Conservation (phyloP, 2,113 vertebrate species). For the Gobio gobio region DNA sequence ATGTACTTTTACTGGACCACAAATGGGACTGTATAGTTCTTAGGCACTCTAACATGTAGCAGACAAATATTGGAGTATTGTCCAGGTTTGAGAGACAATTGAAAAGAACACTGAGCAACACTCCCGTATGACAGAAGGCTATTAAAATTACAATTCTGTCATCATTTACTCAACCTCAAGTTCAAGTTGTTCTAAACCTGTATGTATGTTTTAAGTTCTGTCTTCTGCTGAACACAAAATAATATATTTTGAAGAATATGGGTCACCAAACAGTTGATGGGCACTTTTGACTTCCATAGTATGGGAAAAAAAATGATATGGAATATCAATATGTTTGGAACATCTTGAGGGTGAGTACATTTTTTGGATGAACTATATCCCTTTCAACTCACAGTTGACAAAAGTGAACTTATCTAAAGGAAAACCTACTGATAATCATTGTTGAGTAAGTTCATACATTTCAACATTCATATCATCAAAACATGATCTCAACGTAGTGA, state of each 20-base stretch:
- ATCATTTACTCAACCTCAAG: too few relatives aligned
- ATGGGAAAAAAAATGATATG: too few relatives aligned
- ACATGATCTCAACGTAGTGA: background rate
- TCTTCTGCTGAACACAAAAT: too few relatives aligned
- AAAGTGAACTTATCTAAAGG: background rate
- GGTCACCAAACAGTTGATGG: too few relatives aligned
- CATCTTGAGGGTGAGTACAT: too few relatives aligned
- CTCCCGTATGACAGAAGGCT: background rate
- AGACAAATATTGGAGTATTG: background rate
- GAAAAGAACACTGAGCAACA: constrained; percentile 3
- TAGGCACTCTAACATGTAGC: background rate
- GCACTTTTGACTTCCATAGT: too few relatives aligned
- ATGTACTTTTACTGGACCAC: background rate
- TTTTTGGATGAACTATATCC: too few relatives aligned
- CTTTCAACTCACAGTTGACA: background rate
- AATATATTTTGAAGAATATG: too few relatives aligned
- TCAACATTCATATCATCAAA: background rate
- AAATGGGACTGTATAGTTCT: background rate
- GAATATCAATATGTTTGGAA: too few relatives aligned
- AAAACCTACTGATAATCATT: background rate
- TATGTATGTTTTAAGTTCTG: too few relatives aligned
- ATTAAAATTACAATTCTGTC: background rate
- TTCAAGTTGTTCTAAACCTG: too few relatives aligned
- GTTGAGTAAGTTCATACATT: background rate
- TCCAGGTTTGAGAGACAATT: background rate